Base-by-base conservation (phyloP, 2,888 invertebrate species). In the Arctia plantaginis region DNA sequence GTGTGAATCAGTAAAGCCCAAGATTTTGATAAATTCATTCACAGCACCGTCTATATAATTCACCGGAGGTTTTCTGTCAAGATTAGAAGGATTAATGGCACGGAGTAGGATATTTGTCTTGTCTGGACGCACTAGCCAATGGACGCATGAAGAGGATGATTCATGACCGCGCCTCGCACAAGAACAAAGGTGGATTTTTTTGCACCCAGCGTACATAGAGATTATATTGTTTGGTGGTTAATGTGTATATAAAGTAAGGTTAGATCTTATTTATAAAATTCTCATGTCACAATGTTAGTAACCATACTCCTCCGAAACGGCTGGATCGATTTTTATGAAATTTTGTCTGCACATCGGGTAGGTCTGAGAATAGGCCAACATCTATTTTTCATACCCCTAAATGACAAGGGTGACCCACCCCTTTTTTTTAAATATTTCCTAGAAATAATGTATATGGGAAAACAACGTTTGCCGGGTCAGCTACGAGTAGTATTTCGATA, bases 31-130 rank as follows among this genome's bases (percentile, higher is more conserved):
- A 86, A 86, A 88, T 86, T 85, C 81, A 80, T 83, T 82, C 79
- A 77, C 79, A 79, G 77, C 76, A 71, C 59, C 80, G 68, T 82
- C 81, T 79, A 81, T 83, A 83, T 82, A 80, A 84, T 80, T 81
- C 85, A 71, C 85, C 80, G 88, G 90, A 90, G 90, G 90, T 89
- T 91, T 90, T 92, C 90, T 89, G 93, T 92, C 93, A 90, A 91
- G 93, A 93, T 94, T 93, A 94, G 89, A 88, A 90, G 91, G 92
- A 94, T 94, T 93, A 93, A 93, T 94, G 90, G 90, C 81, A 80
- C 80, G 79, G 82, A 87, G 80, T 85, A 82, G 87, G 89, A 88
- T 91, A 91, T 93, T 93, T 92, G 93, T 93, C 93, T 93, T 91
- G 91, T 90, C 90, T 88, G 82, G 84, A 80, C 86, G 86, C 88